phyloP scores from a whole-genome alignment of 2,113 vertebrate species.

The Caloenas nicobarica region DNA sequence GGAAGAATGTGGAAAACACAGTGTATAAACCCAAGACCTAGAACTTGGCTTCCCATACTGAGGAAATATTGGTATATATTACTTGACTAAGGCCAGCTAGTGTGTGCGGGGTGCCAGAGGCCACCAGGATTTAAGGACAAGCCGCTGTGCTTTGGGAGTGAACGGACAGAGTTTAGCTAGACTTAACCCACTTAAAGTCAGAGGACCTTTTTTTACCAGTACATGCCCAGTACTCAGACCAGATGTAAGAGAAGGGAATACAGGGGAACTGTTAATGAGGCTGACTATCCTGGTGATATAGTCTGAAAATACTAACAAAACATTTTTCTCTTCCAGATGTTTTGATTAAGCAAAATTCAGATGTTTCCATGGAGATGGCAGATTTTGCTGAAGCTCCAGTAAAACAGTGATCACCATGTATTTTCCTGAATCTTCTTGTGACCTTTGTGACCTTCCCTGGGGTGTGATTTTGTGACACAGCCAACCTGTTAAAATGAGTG shows the following conservation, averaged over 20 bases:
- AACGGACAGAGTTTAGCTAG: neutral
- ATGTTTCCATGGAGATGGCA: neutral
- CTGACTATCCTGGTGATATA: neutral
- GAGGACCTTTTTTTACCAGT: neutral
- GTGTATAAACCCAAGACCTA: neutral
- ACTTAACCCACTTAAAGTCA: neutral
- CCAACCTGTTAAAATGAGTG: neutral
- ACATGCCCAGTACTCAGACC: neutral
- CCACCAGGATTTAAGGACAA: neutral
- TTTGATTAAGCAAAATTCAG: neutral
- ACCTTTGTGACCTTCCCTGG: neutral
- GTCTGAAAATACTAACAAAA: neutral
- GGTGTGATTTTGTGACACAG: neutral
- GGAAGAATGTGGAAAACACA: neutral
- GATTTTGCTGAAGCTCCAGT: neutral
- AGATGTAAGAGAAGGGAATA: neutral
- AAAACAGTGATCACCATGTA: neutral
- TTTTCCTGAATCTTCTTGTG: neutral
- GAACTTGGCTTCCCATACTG: neutral
- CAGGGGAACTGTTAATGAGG: neutral
- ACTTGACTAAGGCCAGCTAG: neutral
- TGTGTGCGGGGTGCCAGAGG: neutral
- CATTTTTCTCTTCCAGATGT: neutral
- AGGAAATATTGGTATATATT: neutral
- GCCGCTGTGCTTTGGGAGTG: neutral